Percentiles rank a stretch among this genome's conserved stretches.
phyloP scores from a whole-genome alignment of 2,797 vertebrate genomes.

The Cirrhinus molitorella region DNA sequence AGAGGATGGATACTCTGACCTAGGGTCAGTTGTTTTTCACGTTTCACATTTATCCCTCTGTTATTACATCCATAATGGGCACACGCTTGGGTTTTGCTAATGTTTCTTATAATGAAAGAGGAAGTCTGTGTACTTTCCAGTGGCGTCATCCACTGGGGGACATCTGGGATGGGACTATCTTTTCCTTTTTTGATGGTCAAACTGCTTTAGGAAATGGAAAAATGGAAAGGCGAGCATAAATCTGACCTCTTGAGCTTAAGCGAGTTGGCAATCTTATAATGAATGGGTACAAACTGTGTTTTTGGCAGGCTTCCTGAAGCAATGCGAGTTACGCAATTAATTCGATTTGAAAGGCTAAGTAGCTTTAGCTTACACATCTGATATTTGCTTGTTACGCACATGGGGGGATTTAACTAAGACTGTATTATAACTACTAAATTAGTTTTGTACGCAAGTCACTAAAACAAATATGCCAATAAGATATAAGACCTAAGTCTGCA shows the following conservation, averaged over 20 bases:
- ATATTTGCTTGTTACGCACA: not conserved
- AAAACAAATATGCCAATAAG: not conserved
- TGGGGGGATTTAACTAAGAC: not conserved
- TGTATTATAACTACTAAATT: not conserved
- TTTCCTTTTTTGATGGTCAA: slow-evolving; percentile 25
- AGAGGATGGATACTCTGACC: slow-evolving; percentile 83
- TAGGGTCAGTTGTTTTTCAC: slow-evolving; percentile 79
- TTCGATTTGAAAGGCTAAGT: not conserved
- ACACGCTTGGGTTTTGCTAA: not conserved
- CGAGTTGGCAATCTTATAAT: not conserved
- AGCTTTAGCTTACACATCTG: not conserved
- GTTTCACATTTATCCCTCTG: not conserved
- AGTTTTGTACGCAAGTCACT: not conserved
- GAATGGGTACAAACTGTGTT: slow-evolving; percentile 9
- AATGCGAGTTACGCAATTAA: not conserved
- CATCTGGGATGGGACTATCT: slow-evolving; percentile 22
- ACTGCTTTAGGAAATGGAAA: slow-evolving; percentile 39
- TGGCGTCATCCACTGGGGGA: slow-evolving; percentile 30
- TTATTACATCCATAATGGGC: not conserved
- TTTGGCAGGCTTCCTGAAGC: not conserved
- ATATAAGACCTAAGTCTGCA: not conserved
- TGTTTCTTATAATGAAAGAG: slow-evolving; percentile 25
- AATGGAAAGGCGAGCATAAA: not conserved
- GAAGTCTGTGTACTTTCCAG: slow-evolving; percentile 44
- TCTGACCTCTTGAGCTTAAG: slow-evolving; percentile 6